Evolutionary conservation across 2,888 invertebrate species (phyloP), one percentile per base, ranked within the genome.

Genomic region (Drosophila neonasuta): DNA sequence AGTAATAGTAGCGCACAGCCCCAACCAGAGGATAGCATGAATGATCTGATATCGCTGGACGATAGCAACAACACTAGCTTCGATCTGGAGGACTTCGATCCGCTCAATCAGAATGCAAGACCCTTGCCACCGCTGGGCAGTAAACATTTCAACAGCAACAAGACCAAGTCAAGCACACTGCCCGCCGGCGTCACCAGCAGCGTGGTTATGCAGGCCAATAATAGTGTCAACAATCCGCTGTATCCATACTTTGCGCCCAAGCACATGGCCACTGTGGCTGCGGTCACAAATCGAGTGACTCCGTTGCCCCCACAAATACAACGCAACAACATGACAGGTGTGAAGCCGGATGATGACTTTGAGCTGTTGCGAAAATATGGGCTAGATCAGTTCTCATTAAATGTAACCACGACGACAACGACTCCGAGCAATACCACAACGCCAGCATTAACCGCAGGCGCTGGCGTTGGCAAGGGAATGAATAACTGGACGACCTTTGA

Each of bases 1-100:
- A 86, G 81, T 68, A 73, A 56, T 52, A 68, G 71, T 89, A 63
- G 49, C 41, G 58, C 42, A 15, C 72, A 71, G 13, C 36, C 63
- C n/a, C 60, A 70, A 50, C 66, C 59, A 72, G 90, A 91, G 66
- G 91, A 92, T 69, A 91, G 91, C 66, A 91, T 91, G 70, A 92
- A 92, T 87, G 94, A 95, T 91, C 91, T 95, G 71, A 95, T 95
- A 86, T 92, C 93, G 77, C 91, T 95, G 85, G 94, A 94, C 89
- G 94, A 94, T 89, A 94, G 94, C 68, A 92, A 93, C 49, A 93
- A 93, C 63, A 83, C 88, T 51, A 93, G 93, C 84, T 94, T 93
- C 79, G 91, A 91, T 78, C 87, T 93, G 49, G 94, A 94, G 77
- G 94, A 94, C 83, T 94, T 94, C 77, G 94, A 95, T 90, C 94